Evolutionary conservation across 2,113 vertebrate genomes (phyloP).

Genomic region (Cryptomyrus ogoouensis): DNA sequence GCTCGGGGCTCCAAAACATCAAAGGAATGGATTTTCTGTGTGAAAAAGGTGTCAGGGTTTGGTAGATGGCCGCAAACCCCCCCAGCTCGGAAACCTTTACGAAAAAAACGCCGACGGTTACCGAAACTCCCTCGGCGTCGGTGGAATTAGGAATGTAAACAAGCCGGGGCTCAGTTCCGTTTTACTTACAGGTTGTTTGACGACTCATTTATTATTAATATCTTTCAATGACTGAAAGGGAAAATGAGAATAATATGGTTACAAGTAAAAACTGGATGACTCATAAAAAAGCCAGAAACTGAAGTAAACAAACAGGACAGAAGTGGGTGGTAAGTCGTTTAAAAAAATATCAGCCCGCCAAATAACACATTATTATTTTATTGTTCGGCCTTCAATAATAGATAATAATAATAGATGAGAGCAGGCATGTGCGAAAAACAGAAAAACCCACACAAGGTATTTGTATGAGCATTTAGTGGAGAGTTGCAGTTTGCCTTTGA

Average conservation of each 20-base stretch:
- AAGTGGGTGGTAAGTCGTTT: background rate
- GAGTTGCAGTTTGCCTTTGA: background rate
- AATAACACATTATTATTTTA: background rate
- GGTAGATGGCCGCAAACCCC: background rate
- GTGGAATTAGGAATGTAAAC: background rate
- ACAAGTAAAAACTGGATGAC: background rate
- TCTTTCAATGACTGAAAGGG: background rate
- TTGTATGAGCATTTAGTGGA: background rate
- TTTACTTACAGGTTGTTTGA: background rate
- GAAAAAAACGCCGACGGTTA: background rate
- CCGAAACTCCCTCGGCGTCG: background rate
- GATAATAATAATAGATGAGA: background rate
- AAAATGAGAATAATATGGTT: background rate
- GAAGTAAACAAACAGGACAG: background rate
- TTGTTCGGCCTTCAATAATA: slow-evolving; percentile 7
- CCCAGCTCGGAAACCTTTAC: background rate
- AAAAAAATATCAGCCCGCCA: background rate
- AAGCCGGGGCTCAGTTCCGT: background rate
- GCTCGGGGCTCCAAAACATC: background rate
- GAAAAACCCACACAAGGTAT: background rate
- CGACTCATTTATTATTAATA: background rate
- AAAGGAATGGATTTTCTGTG: slow-evolving; percentile 6
- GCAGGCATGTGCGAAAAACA: background rate
- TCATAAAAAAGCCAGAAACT: background rate
- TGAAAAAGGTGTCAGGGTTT: background rate